Conservation (phyloP, 1,140 invertebrate species). For the Ostrea edulis region DNA sequence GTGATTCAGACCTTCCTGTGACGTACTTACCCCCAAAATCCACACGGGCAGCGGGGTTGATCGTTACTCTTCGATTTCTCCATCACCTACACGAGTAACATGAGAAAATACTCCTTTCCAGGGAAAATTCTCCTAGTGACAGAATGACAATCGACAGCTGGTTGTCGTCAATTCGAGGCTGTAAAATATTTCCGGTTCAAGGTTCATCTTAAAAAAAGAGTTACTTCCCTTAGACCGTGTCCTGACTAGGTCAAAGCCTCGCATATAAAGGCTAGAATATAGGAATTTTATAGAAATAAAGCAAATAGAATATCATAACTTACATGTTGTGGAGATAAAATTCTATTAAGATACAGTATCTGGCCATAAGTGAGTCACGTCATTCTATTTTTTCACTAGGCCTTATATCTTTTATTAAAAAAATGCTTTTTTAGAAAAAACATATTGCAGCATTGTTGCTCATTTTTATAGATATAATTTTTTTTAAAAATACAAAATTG, state of each 20-base stretch:
- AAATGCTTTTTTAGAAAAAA: too few species aligned
- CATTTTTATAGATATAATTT: too few species aligned
- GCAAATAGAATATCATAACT: too few species aligned
- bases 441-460: too few species aligned
- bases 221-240: slow-evolving; percentile 36
- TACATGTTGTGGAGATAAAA: too few species aligned
- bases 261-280: too few species aligned
- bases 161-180: slow-evolving; percentile 67
- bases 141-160: slow-evolving; percentile 67
- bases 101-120: slow-evolving; percentile 18
- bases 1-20: slow-evolving; percentile 36
- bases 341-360: too few species aligned
- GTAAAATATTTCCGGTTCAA: slow-evolving; percentile 61
- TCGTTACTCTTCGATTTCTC: slow-evolving; percentile 75
- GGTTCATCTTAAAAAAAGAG: slow-evolving; percentile 44
- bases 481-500: too few species aligned
- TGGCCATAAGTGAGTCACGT: too few species aligned
- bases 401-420: too few species aligned
- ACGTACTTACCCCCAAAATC: slow-evolving; percentile 76
- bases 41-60: slow-evolving; percentile 75
- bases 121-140: slow-evolving; percentile 53
- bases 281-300: too few species aligned
- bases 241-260: not conserved
- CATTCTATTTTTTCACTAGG: too few species aligned
- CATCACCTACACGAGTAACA: slow-evolving; percentile 61